Base-by-base conservation (phyloP, 2,888 invertebrate species). In the Asteroscopus sphinx region DNA sequence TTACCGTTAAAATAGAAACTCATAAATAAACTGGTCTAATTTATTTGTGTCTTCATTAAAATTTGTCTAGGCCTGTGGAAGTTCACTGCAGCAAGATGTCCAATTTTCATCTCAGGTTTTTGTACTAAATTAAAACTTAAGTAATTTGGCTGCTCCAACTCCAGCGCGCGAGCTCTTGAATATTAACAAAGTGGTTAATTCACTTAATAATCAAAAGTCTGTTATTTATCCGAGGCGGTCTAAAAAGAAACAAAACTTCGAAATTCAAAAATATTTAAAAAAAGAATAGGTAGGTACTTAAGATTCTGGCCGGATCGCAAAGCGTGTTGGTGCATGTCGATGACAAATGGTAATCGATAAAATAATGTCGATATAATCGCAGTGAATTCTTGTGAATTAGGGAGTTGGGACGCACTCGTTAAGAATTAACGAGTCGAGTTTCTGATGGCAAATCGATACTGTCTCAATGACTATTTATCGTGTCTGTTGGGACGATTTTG, bases 391-490 rank as follows among this genome's bases (percentile, higher is more conserved):
- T 68, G 73, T 76, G 85, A 85, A 90, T 89, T 86, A 86, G 85
- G 87, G 86, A 84, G 86, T 59, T 78, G 79, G 80, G 82, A 81
- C 77, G 74, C 65, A 76, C 75, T 81, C 86, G 82, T 92, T 87
- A 92, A 93, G 89, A 88, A 92, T 92, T 92, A 87, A 92, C 86
- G 86, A 74, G 74, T 71, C 73, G 76, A 78, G 75, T 81, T 69
- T 82, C 81, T 92, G 86, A 93, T 93, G 87, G 86, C 67, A 88
- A 93, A 92, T 92, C 92, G 79, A 92, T 92, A 89, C 37, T 13
- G 51, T 62, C 59, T 69, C 44, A 55, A 57, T 65, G 48, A 40
- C 46, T 68, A 52, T 65, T 64, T 62, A 59, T 54, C 49, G 66
- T 66, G 68, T 60, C 62, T 58, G 33, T 57, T 49, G n/a, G 51